These are phyloP conservation scores for Macrotis lagotis DNA, from an alignment of 2,113 vertebrate species.

Conservation along the genomic window DNA sequence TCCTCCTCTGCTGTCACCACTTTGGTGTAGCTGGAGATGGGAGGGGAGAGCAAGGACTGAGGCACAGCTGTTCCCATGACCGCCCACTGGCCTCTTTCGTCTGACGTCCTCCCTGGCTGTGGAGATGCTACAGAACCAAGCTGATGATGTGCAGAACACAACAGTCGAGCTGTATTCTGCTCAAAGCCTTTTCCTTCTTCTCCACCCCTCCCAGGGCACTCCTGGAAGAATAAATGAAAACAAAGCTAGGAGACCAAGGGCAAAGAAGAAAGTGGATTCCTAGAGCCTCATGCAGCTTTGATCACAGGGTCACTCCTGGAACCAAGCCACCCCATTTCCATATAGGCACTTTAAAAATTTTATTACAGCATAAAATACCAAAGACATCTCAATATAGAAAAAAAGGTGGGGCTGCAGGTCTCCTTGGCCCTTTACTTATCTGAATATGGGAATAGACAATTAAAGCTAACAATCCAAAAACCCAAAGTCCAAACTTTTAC, in stretches of 20 bases:
- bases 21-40: background rate
- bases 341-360: background rate
- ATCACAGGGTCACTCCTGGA: background rate
- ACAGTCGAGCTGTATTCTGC: background rate
- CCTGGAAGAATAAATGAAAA: conserved; percentile 3
- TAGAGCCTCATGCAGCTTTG: background rate
- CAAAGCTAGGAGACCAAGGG: background rate
- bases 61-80: background rate
- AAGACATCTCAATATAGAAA: background rate
- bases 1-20: background rate
- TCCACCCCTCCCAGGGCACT: background rate
- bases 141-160: background rate
- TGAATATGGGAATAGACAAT: background rate
- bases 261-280: conserved; percentile 4
- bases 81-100: background rate
- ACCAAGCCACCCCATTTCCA: background rate
- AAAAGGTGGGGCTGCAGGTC: background rate
- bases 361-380: background rate
- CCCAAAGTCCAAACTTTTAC: background rate
- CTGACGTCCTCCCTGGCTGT: background rate
- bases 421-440: background rate
- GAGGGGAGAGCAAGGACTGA: background rate
- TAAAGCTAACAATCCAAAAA: background rate
- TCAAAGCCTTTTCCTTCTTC: background rate
- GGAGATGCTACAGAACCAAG: conserved; percentile 4